Evolutionary conservation across 2,888 invertebrate species (phyloP).

Genomic region (Trichacis sp.): DNA sequence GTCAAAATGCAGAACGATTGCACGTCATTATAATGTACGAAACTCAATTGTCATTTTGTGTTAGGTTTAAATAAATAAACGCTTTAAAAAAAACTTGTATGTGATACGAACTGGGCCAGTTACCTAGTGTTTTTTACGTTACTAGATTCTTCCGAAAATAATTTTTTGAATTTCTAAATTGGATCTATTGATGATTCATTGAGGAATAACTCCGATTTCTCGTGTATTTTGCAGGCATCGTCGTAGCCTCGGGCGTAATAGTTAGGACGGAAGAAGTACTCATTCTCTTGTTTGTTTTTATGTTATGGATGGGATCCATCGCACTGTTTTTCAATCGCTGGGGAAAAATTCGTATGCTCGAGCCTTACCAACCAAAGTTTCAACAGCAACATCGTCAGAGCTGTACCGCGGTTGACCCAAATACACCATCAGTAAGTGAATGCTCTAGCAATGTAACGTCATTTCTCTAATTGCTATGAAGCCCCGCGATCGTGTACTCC

Average conservation of each 20-base stretch:
- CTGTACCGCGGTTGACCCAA: slow-evolving; percentile 55
- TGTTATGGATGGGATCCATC: slow-evolving; percentile 89
- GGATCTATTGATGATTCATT: no score
- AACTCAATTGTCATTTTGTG: no score
- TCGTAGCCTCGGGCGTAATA: slow-evolving; percentile 71
- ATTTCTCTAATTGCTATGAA: slow-evolving; percentile 8
- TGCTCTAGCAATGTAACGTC: slow-evolving; percentile 3
- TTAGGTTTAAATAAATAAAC: no score
- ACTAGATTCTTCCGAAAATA: no score
- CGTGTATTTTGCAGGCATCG: slow-evolving; percentile 25
- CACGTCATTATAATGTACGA: no score
- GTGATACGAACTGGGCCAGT: no score
- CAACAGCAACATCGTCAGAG: slow-evolving; percentile 83
- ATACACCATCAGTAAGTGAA: slow-evolving; percentile 54
- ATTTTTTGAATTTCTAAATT: no score
- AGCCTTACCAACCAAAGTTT: slow-evolving; percentile 92
- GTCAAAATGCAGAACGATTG: no score
- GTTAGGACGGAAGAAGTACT: slow-evolving; percentile 88
- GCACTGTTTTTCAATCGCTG: slow-evolving; percentile 91
- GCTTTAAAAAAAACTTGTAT: no score
- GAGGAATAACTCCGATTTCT: no score
- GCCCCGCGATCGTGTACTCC: no score
- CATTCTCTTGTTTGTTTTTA: slow-evolving; percentile 84
- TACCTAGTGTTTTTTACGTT: no score
- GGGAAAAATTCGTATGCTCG: slow-evolving; percentile 93